Evolutionary conservation across 2,113 vertebrate species (phyloP).

Genomic region (Neoarius graeffei): DNA sequence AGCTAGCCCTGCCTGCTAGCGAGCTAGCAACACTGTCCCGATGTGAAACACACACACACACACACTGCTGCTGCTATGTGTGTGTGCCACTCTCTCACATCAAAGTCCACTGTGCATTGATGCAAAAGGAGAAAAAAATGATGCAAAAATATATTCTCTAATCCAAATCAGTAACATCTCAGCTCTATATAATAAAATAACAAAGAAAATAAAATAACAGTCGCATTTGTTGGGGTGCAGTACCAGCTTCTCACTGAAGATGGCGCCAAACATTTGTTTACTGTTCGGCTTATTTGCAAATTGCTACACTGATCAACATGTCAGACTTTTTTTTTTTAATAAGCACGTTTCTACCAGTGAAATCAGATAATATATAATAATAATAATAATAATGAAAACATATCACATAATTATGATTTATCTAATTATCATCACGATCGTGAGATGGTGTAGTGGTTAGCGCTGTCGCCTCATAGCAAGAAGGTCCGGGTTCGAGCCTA

Average conservation of each 20-base stretch:
- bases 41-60: constrained; percentile 47
- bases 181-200: background rate
- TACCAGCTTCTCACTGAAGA: background rate
- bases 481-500: too few species aligned
- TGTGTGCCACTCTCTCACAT: background rate
- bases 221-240: background rate
- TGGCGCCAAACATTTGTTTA: background rate
- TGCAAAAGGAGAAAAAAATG: background rate
- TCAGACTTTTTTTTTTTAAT: background rate
- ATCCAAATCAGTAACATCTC: background rate
- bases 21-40: constrained; percentile 65
- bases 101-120: background rate
- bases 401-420: too few species aligned
- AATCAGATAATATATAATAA: too few species aligned
- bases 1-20: constrained; percentile 56
- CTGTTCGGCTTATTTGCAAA: background rate
- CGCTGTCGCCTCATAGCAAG: too few species aligned
- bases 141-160: background rate
- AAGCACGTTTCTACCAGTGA: too few species aligned
- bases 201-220: background rate
- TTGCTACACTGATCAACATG: background rate
- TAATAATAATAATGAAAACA: too few species aligned
- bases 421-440: too few species aligned
- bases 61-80: background rate
- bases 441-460: too few species aligned